Evolutionary conservation across 2,113 vertebrate species (phyloP).

Genomic region (Nibea albiflora): DNA sequence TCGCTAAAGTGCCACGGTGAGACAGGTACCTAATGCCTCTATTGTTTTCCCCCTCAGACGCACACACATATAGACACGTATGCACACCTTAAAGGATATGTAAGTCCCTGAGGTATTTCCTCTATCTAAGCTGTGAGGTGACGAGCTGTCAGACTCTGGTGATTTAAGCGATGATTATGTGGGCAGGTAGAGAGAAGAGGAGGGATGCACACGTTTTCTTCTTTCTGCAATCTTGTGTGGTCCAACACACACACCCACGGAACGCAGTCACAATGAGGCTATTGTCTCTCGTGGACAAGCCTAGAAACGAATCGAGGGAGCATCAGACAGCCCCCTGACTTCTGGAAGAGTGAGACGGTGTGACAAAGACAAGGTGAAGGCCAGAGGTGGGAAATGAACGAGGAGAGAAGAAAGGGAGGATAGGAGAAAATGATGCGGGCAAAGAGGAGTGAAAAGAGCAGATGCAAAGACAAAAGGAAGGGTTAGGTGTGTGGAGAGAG

Average conservation of each 20-base stretch:
- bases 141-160: constrained; percentile 67
- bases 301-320: constrained; percentile 22
- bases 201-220: constrained; percentile 18
- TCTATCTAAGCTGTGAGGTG: constrained; percentile 70
- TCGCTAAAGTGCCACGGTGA: constrained; percentile 38
- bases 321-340: too few species aligned
- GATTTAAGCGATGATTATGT: constrained; percentile 65
- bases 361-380: constrained; percentile 13
- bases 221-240: constrained; percentile 67
- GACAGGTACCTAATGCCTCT: constrained; percentile 62
- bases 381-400: constrained; percentile 2
- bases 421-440: background rate
- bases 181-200: constrained; percentile 34
- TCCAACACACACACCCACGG: constrained; percentile 61
- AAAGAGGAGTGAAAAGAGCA: constrained; percentile 1
- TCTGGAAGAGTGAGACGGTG: background rate
- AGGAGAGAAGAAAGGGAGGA: constrained; percentile 3
- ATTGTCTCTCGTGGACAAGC: constrained; percentile 65
- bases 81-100: constrained; percentile 58
- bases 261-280: constrained; percentile 58
- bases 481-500: background rate
- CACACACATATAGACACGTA: constrained; percentile 42
- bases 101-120: constrained; percentile 72
- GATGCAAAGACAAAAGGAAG: background rate
- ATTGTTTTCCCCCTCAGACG: constrained; percentile 33